These are phyloP conservation scores for Stylophora pistillata DNA, from an alignment of 64 coral and sea anemone genomes.

Conservation along the genomic window DNA sequence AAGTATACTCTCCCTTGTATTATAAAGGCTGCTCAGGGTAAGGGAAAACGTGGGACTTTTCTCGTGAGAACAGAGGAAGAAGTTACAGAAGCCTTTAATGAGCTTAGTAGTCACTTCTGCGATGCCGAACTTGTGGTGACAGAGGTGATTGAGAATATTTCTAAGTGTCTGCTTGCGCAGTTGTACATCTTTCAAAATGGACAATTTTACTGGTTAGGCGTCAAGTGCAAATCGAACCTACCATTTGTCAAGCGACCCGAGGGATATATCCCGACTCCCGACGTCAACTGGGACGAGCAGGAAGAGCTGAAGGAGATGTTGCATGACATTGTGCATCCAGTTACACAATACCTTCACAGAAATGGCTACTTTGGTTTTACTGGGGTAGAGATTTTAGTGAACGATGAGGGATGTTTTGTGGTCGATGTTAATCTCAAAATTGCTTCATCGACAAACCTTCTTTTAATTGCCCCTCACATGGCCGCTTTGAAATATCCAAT, in stretches of 20 bases:
- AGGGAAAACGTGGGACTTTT: constrained; percentile 76
- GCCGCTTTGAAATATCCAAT: constrained; percentile 55
- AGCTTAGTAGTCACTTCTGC: constrained; percentile 65
- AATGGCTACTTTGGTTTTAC: constrained; percentile 89
- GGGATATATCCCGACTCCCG: constrained; percentile 42
- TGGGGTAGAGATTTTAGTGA: constrained; percentile 77
- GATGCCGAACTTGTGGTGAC: constrained; percentile 78
- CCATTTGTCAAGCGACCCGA: constrained; percentile 55
- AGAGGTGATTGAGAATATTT: constrained; percentile 73
- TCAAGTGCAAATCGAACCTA: constrained; percentile 68
- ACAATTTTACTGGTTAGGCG: constrained; percentile 77
- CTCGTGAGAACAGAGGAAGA: constrained; percentile 69
- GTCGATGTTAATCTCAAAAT: constrained; percentile 85
- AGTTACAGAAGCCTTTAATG: constrained; percentile 47
- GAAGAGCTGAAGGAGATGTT: constrained; percentile 59
- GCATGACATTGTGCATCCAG: constrained; percentile 50
- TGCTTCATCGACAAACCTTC: constrained; percentile 66
- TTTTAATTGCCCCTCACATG: constrained; percentile 85
- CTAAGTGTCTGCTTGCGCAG: constrained; percentile 64
- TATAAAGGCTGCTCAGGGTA: constrained; percentile 87
- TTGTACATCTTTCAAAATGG: constrained; percentile 87
- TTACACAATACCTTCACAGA: constrained; percentile 80
- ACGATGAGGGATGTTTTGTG: constrained; percentile 63
- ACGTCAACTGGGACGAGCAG: constrained; percentile 85
- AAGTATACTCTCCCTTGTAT: constrained; percentile 83